Conservation (phyloP, 2,797 vertebrate genomes). For the Paramormyrops hopkinsi region DNA sequence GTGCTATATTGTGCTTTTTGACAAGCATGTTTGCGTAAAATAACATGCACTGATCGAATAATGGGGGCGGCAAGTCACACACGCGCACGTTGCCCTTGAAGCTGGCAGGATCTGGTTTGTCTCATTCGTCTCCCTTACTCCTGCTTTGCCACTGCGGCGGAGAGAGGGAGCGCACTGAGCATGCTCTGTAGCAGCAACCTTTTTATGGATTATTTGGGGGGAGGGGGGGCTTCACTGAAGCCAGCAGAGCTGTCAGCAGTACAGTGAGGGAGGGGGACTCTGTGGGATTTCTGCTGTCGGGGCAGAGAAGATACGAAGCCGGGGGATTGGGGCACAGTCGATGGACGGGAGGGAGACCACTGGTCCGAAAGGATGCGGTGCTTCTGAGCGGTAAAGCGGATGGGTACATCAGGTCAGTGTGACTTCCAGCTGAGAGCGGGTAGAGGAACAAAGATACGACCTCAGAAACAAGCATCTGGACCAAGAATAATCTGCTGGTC, state of each 20-base stretch:
- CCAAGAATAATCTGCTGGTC: background rate
- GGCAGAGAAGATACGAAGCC: conserved; percentile 24
- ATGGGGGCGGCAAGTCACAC: background rate
- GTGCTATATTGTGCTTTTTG: background rate
- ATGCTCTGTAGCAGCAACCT: conserved; percentile 23
- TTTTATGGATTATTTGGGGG: conserved; percentile 21
- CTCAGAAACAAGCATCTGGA: background rate
- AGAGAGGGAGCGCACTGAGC: conserved; percentile 42
- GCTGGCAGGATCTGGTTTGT: background rate
- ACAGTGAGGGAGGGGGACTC: conserved; percentile 40
- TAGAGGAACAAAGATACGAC: background rate
- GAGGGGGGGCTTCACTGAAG: conserved; percentile 19
- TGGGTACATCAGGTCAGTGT: background rate
- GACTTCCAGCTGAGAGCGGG: background rate
- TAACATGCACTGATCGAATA: background rate
- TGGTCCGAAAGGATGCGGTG: conserved; percentile 37
- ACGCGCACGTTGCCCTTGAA: background rate
- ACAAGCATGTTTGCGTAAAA: background rate
- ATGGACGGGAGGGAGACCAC: conserved; percentile 23
- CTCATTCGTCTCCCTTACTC: conserved; percentile 35
- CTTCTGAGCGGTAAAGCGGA: background rate
- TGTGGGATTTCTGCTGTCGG: conserved; percentile 34
- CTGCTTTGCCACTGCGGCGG: conserved; percentile 51
- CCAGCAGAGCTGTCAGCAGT: conserved; percentile 29
- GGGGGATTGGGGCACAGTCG: conserved; percentile 17